Conservation (phyloP, 2,113 vertebrate species). For the Poeciliopsis occidentalis region DNA sequence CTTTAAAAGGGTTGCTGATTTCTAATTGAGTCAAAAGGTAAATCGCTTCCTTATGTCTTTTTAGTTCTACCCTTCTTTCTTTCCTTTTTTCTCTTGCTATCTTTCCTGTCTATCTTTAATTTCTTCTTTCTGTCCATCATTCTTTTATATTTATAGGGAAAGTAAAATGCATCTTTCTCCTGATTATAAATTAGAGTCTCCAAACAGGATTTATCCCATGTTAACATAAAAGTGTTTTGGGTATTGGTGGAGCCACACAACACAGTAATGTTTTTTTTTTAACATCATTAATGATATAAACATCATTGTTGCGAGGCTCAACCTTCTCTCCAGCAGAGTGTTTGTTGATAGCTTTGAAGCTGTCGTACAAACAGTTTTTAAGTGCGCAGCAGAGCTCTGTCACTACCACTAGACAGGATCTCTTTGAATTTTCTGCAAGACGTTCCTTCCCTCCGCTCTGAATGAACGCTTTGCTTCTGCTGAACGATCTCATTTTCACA, state of each 20-base stretch:
- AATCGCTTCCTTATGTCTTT: neutral
- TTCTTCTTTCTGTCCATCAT: neutral
- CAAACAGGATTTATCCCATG: neutral
- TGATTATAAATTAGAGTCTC: neutral
- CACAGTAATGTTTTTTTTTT: neutral
- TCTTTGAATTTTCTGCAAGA: slow-evolving; percentile 53
- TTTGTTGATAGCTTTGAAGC: slow-evolving; percentile 42
- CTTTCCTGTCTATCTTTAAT: neutral
- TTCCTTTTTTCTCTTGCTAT: neutral
- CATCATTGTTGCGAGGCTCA: slow-evolving; percentile 1
- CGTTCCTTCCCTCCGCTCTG: slow-evolving; percentile 20
- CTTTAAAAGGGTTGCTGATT: no score
- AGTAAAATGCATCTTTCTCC: neutral
- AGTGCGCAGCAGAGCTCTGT: slow-evolving; percentile 25
- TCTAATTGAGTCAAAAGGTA: neutral
- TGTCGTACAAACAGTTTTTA: slow-evolving; percentile 10
- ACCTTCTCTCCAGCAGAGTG: neutral
- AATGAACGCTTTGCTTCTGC: slow-evolving; percentile 39
- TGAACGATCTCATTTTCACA: slow-evolving; percentile 48
- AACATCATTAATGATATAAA: slow-evolving; percentile 7
- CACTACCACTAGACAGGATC: slow-evolving; percentile 37
- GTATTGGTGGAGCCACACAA: neutral
- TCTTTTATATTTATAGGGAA: neutral
- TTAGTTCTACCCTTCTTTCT: neutral
- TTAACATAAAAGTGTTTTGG: neutral